Conservation (phyloP, 92 coral and sea anemone species). For the Zoanthus sociatus region DNA sequence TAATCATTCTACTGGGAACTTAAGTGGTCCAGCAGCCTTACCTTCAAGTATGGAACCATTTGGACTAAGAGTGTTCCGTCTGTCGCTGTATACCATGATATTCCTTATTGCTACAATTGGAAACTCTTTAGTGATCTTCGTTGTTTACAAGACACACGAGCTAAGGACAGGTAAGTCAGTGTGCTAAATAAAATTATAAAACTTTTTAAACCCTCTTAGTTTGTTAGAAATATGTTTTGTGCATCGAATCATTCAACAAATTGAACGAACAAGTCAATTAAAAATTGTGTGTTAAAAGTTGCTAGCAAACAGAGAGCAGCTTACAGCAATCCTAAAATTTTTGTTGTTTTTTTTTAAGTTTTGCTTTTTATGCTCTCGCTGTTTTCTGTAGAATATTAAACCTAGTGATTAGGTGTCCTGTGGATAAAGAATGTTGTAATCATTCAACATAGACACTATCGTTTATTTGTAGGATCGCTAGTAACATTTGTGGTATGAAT, state of each 20-base stretch:
- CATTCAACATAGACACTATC: too few relatives aligned
- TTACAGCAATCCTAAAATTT: background rate
- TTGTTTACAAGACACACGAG: slow-evolving; percentile 94
- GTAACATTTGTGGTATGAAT: too few relatives aligned
- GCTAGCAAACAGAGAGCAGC: background rate
- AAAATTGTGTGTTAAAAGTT: background rate
- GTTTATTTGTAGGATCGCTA: too few relatives aligned
- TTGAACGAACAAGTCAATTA: slow-evolving; percentile 35
- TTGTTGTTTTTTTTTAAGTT: background rate
- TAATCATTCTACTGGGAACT: slow-evolving; percentile 17
- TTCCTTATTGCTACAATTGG: slow-evolving; percentile 92
- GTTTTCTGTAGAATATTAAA: slow-evolving; percentile 19
- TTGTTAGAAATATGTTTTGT: background rate
- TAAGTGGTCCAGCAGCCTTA: background rate
- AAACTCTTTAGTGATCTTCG: slow-evolving; percentile 89
- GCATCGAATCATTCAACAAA: slow-evolving; percentile 40
- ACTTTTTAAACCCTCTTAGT: background rate
- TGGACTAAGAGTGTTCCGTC: slow-evolving; percentile 83
- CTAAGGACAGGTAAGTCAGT: slow-evolving; percentile 87
- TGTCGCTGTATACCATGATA: slow-evolving; percentile 81
- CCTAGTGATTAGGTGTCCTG: slow-evolving; percentile 12
- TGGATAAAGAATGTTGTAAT: slow-evolving; percentile 21
- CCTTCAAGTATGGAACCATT: slow-evolving; percentile 72
- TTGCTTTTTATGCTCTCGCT: background rate
- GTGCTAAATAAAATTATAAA: background rate